Evolutionary conservation across 2,797 vertebrate species (phyloP).

Genomic region (Sciurus carolinensis): DNA sequence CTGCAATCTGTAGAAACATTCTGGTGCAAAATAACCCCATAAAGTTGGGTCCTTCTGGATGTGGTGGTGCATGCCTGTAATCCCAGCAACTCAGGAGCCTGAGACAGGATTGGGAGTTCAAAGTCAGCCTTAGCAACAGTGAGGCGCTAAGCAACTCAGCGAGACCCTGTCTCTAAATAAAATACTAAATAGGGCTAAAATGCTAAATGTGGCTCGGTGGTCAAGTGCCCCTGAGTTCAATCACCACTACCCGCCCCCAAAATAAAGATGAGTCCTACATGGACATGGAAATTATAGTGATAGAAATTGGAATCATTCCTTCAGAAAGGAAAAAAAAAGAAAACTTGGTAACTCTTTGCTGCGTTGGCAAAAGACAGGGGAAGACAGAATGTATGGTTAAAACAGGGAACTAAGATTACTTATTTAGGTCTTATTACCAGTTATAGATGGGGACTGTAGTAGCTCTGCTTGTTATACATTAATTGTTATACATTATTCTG

Average conservation of each 20-base stretch:
- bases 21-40: background rate
- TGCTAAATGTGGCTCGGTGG: no score
- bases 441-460: background rate
- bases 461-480: background rate
- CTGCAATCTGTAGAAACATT: background rate
- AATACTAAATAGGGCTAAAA: no score
- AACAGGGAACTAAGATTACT: background rate
- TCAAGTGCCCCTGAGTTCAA: no score
- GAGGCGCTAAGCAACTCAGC: no score
- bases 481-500: background rate
- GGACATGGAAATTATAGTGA: background rate
- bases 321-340: background rate
- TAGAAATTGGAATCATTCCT: background rate
- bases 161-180: no score
- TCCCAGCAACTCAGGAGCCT: no score
- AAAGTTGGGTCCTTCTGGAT: background rate
- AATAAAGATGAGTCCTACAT: background rate
- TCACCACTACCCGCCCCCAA: no score
- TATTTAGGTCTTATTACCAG: background rate
- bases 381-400: background rate
- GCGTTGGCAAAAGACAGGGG: background rate
- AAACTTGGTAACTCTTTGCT: background rate
- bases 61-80: no score
- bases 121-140: no score
- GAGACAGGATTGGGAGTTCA: no score